phyloP scores from a whole-genome alignment of 2,113 vertebrate genomes.

The Gambusia affinis region DNA sequence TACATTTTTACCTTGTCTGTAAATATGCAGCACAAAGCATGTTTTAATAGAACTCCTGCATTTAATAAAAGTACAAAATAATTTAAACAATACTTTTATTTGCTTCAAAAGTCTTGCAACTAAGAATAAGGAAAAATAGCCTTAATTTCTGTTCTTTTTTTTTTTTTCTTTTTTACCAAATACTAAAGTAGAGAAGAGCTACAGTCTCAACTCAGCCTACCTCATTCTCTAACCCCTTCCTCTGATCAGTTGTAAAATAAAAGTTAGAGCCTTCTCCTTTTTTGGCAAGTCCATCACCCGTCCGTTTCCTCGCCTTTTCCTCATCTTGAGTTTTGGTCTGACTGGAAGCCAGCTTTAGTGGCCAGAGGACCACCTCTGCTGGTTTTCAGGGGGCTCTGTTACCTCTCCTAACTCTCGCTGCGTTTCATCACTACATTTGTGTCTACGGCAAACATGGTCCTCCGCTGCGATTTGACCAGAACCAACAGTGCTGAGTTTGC shows the following conservation, averaged over 20 bases:
- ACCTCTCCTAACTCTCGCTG: conserved; percentile 36
- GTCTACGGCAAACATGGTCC: conserved; percentile 30
- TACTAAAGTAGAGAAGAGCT: conserved; percentile 10
- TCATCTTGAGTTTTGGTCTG: conserved; percentile 46
- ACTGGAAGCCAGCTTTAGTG: conserved; percentile 46
- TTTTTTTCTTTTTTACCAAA: neutral
- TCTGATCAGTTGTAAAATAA: conserved; percentile 43
- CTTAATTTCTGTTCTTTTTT: neutral
- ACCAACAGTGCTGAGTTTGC: conserved; percentile 41
- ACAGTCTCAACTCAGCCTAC: conserved; percentile 38
- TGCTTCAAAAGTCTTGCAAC: neutral
- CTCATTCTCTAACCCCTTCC: conserved; percentile 52
- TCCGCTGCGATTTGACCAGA: conserved; percentile 32
- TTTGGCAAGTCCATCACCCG: conserved; percentile 17
- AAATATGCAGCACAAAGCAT: neutral
- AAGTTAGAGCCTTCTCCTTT: conserved; percentile 12
- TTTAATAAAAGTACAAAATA: neutral
- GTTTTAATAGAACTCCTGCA: neutral
- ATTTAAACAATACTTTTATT: neutral
- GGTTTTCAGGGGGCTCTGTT: conserved; percentile 16
- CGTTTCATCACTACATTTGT: conserved; percentile 41
- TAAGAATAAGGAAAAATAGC: neutral
- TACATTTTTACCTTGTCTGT: neutral
- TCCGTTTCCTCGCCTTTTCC: conserved; percentile 25
- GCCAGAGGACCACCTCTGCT: conserved; percentile 22